Conservation (phyloP, 1,140 invertebrate genomes). For the Drosophila nasuta region DNA sequence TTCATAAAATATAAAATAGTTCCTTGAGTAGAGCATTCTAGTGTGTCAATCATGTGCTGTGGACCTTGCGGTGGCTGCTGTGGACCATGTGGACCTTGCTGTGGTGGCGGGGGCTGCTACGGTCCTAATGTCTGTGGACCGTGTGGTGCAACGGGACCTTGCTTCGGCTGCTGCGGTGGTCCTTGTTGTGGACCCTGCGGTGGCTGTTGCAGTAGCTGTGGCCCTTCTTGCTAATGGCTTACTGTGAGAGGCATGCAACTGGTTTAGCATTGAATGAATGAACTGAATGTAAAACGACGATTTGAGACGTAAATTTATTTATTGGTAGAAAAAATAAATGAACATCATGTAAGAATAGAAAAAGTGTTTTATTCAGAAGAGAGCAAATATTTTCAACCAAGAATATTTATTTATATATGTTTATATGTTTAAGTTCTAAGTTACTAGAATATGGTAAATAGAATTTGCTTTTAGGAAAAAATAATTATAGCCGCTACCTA, state of each 20-base stretch:
- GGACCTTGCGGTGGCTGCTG: slow-evolving; percentile 43
- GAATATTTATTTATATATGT: too few species aligned
- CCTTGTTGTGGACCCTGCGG: slow-evolving; percentile 31
- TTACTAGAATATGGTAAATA: too few species aligned
- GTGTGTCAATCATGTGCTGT: slow-evolving; percentile 40
- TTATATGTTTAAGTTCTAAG: too few species aligned
- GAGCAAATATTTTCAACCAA: too few species aligned
- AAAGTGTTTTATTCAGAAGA: background rate
- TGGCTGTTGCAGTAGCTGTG: slow-evolving; percentile 41
- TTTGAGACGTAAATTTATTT: background rate
- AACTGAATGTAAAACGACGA: background rate
- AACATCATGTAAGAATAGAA: slow-evolving; percentile 9
- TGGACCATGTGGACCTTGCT: slow-evolving; percentile 32
- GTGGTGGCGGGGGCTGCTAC: slow-evolving; percentile 29
- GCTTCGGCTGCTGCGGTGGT: slow-evolving; percentile 41
- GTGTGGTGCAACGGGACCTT: slow-evolving; percentile 39
- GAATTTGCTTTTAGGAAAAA: too few species aligned
- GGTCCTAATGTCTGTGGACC: slow-evolving; percentile 46
- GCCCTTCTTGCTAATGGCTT: slow-evolving; percentile 33
- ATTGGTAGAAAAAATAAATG: background rate
- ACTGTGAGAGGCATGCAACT: background rate
- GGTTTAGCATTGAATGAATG: background rate
- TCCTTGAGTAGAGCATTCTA: slow-evolving; percentile 4
- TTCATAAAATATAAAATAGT: background rate
- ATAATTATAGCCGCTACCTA: too few species aligned